Base-by-base conservation (phyloP, 2,888 invertebrate species). In the Dorcus hopei region DNA sequence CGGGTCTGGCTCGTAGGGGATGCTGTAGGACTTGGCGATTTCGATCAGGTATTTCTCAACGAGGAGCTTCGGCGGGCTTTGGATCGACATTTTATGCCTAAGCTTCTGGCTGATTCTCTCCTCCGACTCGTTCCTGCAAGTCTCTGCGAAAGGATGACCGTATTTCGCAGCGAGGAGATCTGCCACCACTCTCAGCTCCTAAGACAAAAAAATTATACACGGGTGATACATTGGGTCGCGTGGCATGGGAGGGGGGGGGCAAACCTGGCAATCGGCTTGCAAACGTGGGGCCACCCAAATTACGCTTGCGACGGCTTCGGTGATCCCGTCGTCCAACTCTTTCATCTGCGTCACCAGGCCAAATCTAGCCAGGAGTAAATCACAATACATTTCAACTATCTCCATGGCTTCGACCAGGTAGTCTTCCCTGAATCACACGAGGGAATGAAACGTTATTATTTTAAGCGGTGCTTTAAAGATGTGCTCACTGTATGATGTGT, bases 381-480 rank as follows among this genome's bases (percentile, higher is more conserved):
- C 99, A 80, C 99, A 98, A 76, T 96, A 99, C 97, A 99, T 98
- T 82, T 99, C 99, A 0, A 99, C 87, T 59, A 99, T 86, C 82
- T 99, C 99, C 92, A 98, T 95, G 1, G 98, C 98, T 80, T 99
- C 99, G 3, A 99, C 97, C 80, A 98, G 85, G 77, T 99, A 99
- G 80, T 99, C 99, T 80, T 98, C 97, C 48, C 99, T 87, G 70
- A 11, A 41, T 14, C 41, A 40, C n/a, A 3, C 26, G 9, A 51
- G 6, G 19, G 1, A 3, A 26, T 14, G 1, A 49, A 16, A 49
- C 1, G 19, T 5, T 3, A 45, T 1, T 19, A 19, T 45, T 56
- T 43, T 38, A 49, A 33, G 50, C 11, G 19, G 16, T 38, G 54
- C 9, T 6, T 11, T 26, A 52, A 50, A 43, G 49, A 38, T 56